phyloP scores from a whole-genome alignment of 2,888 invertebrate genomes.

The Pandemis cinnamomeana region DNA sequence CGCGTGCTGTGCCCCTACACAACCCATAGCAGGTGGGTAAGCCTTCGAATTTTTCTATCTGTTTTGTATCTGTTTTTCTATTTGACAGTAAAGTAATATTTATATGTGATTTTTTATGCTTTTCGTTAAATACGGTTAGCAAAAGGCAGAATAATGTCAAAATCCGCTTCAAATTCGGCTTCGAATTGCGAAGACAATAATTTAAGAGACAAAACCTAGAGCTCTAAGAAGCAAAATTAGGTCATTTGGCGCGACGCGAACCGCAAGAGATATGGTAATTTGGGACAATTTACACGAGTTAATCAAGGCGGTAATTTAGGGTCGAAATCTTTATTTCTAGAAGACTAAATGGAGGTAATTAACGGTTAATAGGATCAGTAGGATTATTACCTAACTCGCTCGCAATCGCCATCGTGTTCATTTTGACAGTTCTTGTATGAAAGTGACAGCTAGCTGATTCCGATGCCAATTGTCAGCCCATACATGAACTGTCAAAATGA shows the following conservation, averaged over 20 bases:
- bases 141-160: background rate
- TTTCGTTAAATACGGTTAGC: background rate
- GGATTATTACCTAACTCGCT: no score
- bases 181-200: background rate
- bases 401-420: no score
- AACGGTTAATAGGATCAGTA: background rate
- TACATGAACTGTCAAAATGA: no score
- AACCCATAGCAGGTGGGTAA: no score
- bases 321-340: conserved; percentile 14
- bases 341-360: conserved; percentile 2
- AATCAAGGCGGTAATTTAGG: conserved; percentile 7
- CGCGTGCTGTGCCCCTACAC: no score
- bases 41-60: no score
- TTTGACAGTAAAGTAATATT: no score
- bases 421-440: no score
- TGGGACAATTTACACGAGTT: conserved; percentile 5
- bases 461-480: no score
- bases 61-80: no score
- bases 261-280: conserved; percentile 14
- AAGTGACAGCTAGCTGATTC: no score
- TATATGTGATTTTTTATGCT: no score
- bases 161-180: background rate
- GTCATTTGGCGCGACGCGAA: conserved; percentile 2
- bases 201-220: conserved; percentile 4
- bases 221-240: conserved; percentile 9